Evolutionary conservation across 2,797 vertebrate species (phyloP), one percentile per base, ranked within the genome.

Genomic region (Scomberomorus guttatus): DNA sequence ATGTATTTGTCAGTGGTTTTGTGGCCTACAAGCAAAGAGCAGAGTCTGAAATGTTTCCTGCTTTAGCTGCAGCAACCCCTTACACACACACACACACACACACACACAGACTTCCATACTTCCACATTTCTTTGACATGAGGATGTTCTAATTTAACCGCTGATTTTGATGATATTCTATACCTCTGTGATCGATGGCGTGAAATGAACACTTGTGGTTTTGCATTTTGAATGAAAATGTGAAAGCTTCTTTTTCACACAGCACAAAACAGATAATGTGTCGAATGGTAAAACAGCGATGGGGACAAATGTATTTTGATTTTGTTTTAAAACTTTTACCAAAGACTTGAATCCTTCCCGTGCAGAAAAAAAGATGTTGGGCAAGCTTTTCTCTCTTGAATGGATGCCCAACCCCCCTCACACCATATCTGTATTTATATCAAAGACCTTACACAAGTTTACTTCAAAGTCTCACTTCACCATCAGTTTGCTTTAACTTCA

Each of bases 301-400:
- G 83, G 71, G 84, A 72, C 60, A 75, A 70, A 69, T 80, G 54
- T 72, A 59, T 75, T 89, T 68, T 73, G 56, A 87, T 65, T 84
- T 86, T 83, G 84, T 85, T 72, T 56, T 4, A 8, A 51, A 60
- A 94, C 94, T 94, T 95, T 96, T 96, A 98, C 97, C 97, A 98
- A 98, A 98, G 97, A 94, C 90, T 90, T 93, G 80, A 92, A 94
- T 94, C 93, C 94, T 96, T 95, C 93, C 93, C 92, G 77, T 90
- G 92, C 92, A 94, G 92, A 93, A 89, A 91, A 76, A 91, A 75
- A 64, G 11, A 69, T 44, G 17, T 60, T 73, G 24, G 75, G 69
- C 59, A 25, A 70, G 70, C 85, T 81, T 87, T 82, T 81, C 64
- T 59, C 71, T 65, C 48, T 57, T 72, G 22, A 57, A 51, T 46